A percentile compares a stretch with the other conserved stretches of the same genome.
These are phyloP conservation scores for Leucophenga montana DNA, from an alignment of 2,888 invertebrate genomes.

Conservation along the genomic window DNA sequence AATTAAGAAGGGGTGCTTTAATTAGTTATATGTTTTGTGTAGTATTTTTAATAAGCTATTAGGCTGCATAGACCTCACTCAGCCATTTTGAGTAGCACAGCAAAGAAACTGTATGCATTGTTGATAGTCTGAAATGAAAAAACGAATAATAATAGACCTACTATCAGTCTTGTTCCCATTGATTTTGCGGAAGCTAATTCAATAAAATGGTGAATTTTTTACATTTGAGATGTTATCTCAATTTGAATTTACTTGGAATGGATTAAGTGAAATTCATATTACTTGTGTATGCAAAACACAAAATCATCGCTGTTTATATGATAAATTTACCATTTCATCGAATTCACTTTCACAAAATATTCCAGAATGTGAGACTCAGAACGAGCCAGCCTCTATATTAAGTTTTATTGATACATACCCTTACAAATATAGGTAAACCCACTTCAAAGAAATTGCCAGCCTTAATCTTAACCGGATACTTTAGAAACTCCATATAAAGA, in stretches of 20 bases:
- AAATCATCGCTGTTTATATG: no score
- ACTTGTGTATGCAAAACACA: background rate
- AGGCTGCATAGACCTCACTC: conserved; percentile 38
- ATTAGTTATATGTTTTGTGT: conserved; percentile 16
- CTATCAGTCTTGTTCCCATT: no score
- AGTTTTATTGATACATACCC: no score
- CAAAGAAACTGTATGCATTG: conserved; percentile 66
- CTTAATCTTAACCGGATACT: conserved; percentile 54
- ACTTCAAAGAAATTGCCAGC: conserved; percentile 64
- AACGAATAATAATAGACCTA: background rate
- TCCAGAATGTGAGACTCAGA: no score
- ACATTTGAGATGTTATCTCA: no score
- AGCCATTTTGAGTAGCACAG: conserved; percentile 62
- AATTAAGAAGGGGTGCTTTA: no score
- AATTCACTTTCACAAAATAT: no score
- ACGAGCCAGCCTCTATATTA: no score
- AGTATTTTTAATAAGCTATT: conserved; percentile 11
- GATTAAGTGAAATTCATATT: background rate
- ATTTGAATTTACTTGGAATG: no score
- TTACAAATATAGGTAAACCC: conserved; percentile 64
- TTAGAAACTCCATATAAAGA: conserved; percentile 64
- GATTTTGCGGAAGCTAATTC: no score
- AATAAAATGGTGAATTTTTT: no score
- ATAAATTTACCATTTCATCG: no score
- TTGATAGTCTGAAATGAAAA: conserved; percentile 49